These are phyloP conservation scores for Rhincodon typus DNA, from an alignment of 2,797 vertebrate genomes.

Conservation along the genomic window DNA sequence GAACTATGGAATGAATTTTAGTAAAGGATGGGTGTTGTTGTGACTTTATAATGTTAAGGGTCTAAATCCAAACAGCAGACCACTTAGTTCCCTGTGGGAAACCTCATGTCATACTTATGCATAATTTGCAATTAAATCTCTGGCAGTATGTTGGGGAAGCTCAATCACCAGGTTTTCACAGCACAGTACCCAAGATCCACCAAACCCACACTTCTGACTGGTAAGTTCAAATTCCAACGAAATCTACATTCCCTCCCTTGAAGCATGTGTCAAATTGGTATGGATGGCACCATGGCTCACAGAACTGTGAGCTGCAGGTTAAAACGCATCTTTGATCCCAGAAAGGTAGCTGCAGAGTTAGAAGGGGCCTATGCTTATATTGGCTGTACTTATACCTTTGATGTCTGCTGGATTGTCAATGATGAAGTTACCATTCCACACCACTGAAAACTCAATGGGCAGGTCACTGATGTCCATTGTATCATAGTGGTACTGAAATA, in stretches of 20 bases:
- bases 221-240: not conserved
- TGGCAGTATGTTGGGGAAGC: not conserved
- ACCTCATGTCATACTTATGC: not conserved
- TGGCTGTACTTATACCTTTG: constrained; percentile 82
- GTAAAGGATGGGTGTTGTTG: not conserved
- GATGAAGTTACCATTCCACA: constrained; percentile 97
- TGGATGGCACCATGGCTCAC: not conserved
- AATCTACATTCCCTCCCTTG: not conserved
- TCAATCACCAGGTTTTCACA: not conserved
- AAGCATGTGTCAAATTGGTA: not conserved
- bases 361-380: not conserved
- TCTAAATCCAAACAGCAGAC: not conserved
- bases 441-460: constrained; percentile 89
- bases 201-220: not conserved
- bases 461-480: constrained; percentile 92
- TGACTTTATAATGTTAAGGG: not conserved
- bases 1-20: not conserved
- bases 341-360: not conserved
- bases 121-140: not conserved
- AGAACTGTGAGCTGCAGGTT: not conserved
- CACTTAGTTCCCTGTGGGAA: not conserved
- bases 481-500: constrained; percentile 81
- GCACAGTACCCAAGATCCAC: too few species aligned
- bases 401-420: constrained; percentile 93
- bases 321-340: too few species aligned